A percentile compares a stretch with the other conserved stretches of the same genome.
phyloP scores from a whole-genome alignment of 2,113 vertebrate genomes.

The Dunckerocampus dactyliophorus region DNA sequence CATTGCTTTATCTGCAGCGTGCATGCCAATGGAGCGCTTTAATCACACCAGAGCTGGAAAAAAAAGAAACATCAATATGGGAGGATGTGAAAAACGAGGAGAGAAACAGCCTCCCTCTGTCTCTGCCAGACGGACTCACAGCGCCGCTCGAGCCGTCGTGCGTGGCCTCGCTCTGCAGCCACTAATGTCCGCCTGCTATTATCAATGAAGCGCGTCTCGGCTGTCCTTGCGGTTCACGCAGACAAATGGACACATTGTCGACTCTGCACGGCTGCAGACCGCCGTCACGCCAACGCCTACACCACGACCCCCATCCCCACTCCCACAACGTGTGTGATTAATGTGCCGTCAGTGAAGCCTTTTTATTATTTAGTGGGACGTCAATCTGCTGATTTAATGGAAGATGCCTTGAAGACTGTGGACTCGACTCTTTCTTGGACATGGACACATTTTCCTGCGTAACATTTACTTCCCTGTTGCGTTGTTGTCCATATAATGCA shows the following conservation, averaged over 20 bases:
- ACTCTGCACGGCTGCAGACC: no score
- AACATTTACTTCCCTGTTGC: no score
- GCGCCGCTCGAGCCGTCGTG: background rate
- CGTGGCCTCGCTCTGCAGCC: background rate
- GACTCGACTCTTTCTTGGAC: no score
- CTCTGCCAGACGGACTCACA: conserved; percentile 2
- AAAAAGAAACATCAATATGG: conserved; percentile 23
- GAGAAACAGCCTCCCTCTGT: conserved; percentile 3
- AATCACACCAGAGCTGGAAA: conserved; percentile 18
- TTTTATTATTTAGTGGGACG: background rate
- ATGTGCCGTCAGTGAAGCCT: background rate
- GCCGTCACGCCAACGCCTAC: no score
- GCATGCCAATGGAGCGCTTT: conserved; percentile 1
- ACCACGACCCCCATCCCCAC: no score
- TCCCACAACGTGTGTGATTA: no score
- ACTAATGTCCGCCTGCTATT: conserved; percentile 28
- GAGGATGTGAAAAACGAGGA: conserved; percentile 14
- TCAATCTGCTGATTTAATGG: background rate
- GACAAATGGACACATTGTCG: background rate
- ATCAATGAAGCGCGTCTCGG: conserved; percentile 32
- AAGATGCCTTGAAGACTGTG: background rate
- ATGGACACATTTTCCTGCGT: no score
- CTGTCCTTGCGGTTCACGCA: conserved; percentile 16
- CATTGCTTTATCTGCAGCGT: background rate
- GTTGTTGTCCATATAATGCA: no score